Base-by-base conservation (phyloP, 2,113 vertebrate species). In the Cyanoliseus patagonus region DNA sequence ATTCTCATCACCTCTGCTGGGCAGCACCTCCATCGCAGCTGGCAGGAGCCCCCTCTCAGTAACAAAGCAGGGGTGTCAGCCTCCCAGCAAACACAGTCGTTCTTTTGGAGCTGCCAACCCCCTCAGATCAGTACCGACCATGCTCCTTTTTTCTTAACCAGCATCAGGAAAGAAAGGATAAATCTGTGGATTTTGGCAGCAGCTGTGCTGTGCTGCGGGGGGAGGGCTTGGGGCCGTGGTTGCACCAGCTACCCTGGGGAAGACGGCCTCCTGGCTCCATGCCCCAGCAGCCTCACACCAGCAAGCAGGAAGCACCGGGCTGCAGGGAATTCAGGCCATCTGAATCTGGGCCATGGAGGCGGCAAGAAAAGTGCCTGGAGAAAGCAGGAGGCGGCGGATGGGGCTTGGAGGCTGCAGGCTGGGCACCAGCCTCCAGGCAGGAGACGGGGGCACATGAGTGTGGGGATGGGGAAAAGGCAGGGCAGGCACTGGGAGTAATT, bases 21-120 rank as follows among this genome's bases (percentile, higher is more conserved):
- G 53, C 46, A 44, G 77, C 41, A 51, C 23, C 41, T 77, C 64
- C 35, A 6, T 1, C 0, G 2, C 25, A 17, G 35, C 44, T 3
- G 0, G 3, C 4, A 1, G 24, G 28, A 69, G n/a, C 10, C 16
- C 9, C 13, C 5, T 1, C 14, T 5, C 44, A 69, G 37, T 0
- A 0, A 37, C 1, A 1, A 17, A 37, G 55, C 13, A 8, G 37
- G 24, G 24, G 0, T 17, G 1, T 31, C 64, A 64, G 61, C 55
- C n/a, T 72, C 75, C 24, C 28, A 11, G 83, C 66, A 49, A 63
- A 51, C 46, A 35, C 66, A n/a, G 25, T 0, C 3, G 0, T 7
- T 44, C 31, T 70, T 35, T 19, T 0, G 3, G 64, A 46, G 62
- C 52, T 33, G 52, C 86, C 79, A 7, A 5, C 7, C 18, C 30